phyloP scores from a whole-genome alignment of 2,888 invertebrate species.

The Aspidiotus destructor region DNA sequence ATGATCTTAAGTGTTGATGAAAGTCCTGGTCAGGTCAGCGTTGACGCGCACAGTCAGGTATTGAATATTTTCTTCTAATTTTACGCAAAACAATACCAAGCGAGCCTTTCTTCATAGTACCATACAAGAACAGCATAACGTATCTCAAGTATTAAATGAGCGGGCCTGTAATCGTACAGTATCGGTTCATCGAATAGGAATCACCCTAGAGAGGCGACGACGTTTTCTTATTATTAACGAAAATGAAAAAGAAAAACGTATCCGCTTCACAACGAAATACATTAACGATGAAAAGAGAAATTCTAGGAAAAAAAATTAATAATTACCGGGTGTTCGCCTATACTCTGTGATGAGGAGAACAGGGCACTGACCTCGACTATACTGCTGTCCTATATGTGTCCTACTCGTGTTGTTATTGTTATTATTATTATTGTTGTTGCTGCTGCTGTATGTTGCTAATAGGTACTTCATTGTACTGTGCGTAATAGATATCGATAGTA shows the following conservation, averaged over 20 bases:
- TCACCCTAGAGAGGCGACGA: background rate
- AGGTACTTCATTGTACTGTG: no score
- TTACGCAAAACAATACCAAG: no score
- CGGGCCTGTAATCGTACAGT: background rate
- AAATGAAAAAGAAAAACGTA: background rate
- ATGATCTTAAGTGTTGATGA: no score
- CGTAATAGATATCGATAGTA: no score
- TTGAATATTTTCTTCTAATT: no score
- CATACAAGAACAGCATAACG: no score
- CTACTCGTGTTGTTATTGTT: background rate
- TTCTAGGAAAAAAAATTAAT: constrained; percentile 4
- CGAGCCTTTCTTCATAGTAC: no score
- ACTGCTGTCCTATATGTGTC: background rate
- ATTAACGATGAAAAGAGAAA: constrained; percentile 4
- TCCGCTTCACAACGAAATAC: background rate
- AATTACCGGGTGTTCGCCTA: background rate
- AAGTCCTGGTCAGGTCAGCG: no score
- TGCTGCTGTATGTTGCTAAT: no score
- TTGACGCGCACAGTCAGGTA: no score
- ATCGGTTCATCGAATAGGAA: background rate
- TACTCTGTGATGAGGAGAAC: background rate
- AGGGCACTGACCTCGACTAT: background rate
- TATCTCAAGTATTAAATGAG: no score
- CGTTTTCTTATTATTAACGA: background rate
- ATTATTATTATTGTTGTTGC: no score